Evolutionary conservation across 2,797 vertebrate genomes (phyloP).

Genomic region (Oryzias sinensis): DNA sequence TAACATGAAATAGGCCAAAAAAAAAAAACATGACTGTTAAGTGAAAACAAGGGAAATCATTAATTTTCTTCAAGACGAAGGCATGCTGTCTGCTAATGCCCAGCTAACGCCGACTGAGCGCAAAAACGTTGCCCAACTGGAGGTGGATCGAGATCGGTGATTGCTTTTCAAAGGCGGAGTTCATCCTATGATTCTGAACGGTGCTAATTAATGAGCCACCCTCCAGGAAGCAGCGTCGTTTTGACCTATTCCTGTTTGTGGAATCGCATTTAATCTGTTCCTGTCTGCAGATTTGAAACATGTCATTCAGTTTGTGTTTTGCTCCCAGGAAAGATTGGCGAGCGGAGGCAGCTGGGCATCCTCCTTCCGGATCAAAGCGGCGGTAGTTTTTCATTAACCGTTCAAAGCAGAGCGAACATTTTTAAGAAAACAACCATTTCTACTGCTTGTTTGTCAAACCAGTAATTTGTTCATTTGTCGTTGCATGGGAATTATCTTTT

Average conservation of each 20-base stretch:
- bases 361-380: conserved; percentile 25
- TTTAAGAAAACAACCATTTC: conserved; percentile 18
- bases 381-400: conserved; percentile 25
- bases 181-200: conserved; percentile 25
- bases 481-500: conserved; percentile 6
- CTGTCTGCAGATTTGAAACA: conserved; percentile 26
- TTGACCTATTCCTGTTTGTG: conserved; percentile 30
- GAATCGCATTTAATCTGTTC: conserved; percentile 18
- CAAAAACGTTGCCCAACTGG: conserved; percentile 10
- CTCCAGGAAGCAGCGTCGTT: conserved; percentile 15
- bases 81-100: conserved; percentile 2
- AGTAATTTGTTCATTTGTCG: conserved; percentile 29
- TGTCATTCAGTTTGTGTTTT: conserved; percentile 13
- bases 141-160: conserved; percentile 16
- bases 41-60: neutral
- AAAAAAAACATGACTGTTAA: neutral
- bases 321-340: conserved; percentile 20
- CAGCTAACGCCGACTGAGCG: too few relatives aligned
- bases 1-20: too few relatives aligned
- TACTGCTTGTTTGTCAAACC: conserved; percentile 23
- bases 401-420: conserved; percentile 25
- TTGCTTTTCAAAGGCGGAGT: conserved; percentile 32
- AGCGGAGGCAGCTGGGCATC: conserved; percentile 14
- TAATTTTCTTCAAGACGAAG: neutral
- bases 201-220: conserved; percentile 53